Conservation (phyloP, 2,113 vertebrate species). For the Eulemur macaco region DNA sequence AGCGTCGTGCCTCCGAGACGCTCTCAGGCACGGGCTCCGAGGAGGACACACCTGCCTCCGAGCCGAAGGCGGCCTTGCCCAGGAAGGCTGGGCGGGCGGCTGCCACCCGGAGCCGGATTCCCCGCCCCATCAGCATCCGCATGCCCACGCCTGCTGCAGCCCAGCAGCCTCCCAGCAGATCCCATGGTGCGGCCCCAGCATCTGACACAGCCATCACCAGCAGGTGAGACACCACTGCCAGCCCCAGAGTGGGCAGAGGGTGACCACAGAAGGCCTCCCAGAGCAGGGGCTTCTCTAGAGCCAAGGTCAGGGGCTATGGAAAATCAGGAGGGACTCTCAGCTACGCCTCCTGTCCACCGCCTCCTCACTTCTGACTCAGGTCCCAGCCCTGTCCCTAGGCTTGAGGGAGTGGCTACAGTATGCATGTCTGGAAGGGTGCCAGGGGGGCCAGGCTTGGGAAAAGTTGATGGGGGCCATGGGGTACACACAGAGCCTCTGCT, state of each 20-base stretch:
- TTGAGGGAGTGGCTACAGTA: not conserved
- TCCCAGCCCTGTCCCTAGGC: not conserved
- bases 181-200: constrained; percentile 28
- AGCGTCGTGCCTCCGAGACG: constrained; percentile 88
- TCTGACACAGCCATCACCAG: constrained; percentile 77
- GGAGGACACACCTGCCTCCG: constrained; percentile 91
- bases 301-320: not conserved
- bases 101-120: constrained; percentile 90
- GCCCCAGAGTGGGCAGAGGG: not conserved
- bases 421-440: not conserved
- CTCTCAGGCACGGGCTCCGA: constrained; percentile 92
- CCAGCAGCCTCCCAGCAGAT: constrained; percentile 47
- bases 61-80: constrained; percentile 82
- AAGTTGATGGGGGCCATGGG: not conserved
- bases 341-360: not conserved
- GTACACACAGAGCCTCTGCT: not conserved
- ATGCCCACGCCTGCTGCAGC: constrained; percentile 69
- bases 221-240: constrained; percentile 82
- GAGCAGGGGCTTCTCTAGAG: not conserved
- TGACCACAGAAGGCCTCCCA: not conserved
- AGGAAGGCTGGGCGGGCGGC: constrained; percentile 82
- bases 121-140: constrained; percentile 87
- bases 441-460: not conserved
- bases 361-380: not conserved
- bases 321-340: not conserved